Evolutionary conservation across 1,140 invertebrate genomes (phyloP), one percentile per base, ranked within the genome.

Genomic region (Polypedilum pembai): DNA sequence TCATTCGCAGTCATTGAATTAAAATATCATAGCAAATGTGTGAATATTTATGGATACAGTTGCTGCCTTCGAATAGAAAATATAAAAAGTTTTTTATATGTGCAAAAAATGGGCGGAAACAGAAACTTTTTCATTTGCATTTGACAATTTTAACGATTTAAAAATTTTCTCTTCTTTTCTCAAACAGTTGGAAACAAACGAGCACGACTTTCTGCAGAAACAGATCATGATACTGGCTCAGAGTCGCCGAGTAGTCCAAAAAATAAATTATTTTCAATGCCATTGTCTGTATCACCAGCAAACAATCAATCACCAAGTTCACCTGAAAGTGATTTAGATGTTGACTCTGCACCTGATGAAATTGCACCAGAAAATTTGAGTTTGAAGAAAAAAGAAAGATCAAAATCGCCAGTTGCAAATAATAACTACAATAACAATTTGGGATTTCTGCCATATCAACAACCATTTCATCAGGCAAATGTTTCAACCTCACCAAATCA

Each of bases 331-430:
- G 85, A 86, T 77, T 75, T 85, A 40, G 84, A 85, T 76, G 84
- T 86, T 7, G 81, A 80, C 77, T 79, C 83, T 82, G 82, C 81
- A 81, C 78, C 82, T 80, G 82, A 85, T 76, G 85, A 86, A 20
- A 84, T 87, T 17, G 87, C 85, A 3, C 88, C 88, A 0, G 87
- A 89, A 78, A 89, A 89, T 79, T 80, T 88, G 0, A 87, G 87
- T 40, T 78, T 89, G 0, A 85, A 85, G 75, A 85, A 85, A 75
- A 83, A 83, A 74, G 83, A 85, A 69, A 82, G 82, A 76, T 80
- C 82, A 76, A 77, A 78, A 73, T 79, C 80, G 77, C 77, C 82
- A 65, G 76, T 76, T 75, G n/a, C 7, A 2, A 79, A 78, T 75
- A 79, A 79, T 73, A 77, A 17, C 20, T 15, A n/a, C 18, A 7